These are phyloP conservation scores for Hypotaenidia philippensis DNA, from an alignment of 2,797 vertebrate genomes.

Conservation along the genomic window DNA sequence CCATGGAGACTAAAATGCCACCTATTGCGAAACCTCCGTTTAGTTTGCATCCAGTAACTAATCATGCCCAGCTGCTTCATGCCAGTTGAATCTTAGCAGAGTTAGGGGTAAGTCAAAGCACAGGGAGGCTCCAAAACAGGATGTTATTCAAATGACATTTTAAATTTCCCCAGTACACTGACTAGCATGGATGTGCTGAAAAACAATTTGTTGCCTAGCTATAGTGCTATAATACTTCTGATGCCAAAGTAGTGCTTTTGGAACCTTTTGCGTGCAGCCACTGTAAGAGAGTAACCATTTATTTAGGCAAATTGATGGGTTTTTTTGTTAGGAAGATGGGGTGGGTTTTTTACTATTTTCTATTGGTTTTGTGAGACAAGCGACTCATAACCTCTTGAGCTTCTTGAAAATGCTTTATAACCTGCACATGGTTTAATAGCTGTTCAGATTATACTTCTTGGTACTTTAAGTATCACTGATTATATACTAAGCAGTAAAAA, in stretches of 20 bases:
- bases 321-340: not conserved
- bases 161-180: not conserved
- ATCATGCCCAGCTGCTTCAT: conserved; percentile 42
- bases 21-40: conserved; percentile 42
- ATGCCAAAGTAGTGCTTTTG: not conserved
- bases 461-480: conserved; percentile 1
- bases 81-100: conserved; percentile 17
- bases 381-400: not conserved
- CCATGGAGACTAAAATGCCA: conserved; percentile 19
- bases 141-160: conserved; percentile 28
- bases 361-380: not conserved
- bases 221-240: not conserved
- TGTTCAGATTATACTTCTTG: conserved; percentile 1
- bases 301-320: not conserved
- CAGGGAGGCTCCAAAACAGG: conserved; percentile 34
- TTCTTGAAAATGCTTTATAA: conserved; percentile 19
- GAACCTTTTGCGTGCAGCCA: not conserved
- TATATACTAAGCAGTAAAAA: conserved; percentile 14
- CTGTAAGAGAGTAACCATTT: not conserved
- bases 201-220: not conserved
- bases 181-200: not conserved
- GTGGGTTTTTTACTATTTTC: not conserved
- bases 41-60: conserved; percentile 3
- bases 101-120: not conserved
- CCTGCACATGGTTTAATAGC: not conserved